Percentiles rank a stretch among this genome's conserved stretches.
Conservation (phyloP, 2,113 vertebrate species). For the Colaptes auratus region DNA sequence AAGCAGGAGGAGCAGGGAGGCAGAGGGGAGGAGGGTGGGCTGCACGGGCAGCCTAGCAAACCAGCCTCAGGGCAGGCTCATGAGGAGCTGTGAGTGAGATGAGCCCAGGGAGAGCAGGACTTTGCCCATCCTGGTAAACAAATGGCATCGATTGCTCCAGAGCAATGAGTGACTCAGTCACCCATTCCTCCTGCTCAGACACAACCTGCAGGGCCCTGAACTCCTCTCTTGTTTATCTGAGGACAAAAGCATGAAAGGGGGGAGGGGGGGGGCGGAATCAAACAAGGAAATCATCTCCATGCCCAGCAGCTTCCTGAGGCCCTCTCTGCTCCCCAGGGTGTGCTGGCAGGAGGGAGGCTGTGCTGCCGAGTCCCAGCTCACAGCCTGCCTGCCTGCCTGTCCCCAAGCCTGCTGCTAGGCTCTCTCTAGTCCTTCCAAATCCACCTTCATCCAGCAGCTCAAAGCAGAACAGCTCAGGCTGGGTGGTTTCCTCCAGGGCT, state of each 20-base stretch:
- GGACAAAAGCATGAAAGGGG: slow-evolving; percentile 8
- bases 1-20: not conserved
- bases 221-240: slow-evolving; percentile 43
- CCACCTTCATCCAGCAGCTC: not conserved
- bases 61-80: not conserved
- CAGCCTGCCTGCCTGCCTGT: not conserved
- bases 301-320: not conserved
- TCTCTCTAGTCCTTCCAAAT: not conserved
- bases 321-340: not conserved
- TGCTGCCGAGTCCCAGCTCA: not conserved
- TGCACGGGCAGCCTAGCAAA: not conserved
- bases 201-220: slow-evolving; percentile 44
- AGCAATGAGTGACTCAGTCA: slow-evolving; percentile 15
- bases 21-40: not conserved
- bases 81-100: not conserved
- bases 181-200: not conserved
- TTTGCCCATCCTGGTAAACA: slow-evolving; percentile 50
- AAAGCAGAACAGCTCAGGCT: not conserved
- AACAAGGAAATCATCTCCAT: slow-evolving; percentile 39
- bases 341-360: not conserved
- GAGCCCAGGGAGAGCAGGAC: not conserved
- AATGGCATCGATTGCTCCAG: not conserved
- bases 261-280: not conserved
- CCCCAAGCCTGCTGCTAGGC: not conserved
- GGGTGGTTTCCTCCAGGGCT: not conserved